Base-by-base conservation (phyloP, 2,888 invertebrate genomes). In the Drepanosiphum platanoidis region DNA sequence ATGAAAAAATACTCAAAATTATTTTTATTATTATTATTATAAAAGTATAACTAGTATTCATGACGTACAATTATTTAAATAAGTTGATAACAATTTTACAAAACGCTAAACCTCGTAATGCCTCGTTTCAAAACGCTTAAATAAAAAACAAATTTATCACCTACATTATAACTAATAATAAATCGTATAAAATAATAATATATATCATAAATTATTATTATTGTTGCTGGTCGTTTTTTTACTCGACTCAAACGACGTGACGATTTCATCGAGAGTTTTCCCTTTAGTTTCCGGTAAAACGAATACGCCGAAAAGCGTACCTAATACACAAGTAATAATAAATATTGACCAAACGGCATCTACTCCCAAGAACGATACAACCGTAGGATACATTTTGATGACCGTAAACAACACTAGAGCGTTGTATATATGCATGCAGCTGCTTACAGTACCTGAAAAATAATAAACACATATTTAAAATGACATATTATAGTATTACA, bases 201-300 rank as follows among this genome's bases (percentile, higher is more conserved):
- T 52, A 22, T 5, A 52, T 52, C 52, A 52, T n/a, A n/a, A n/a
- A n/a, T n/a, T n/a, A n/a, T n/a, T n/a, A n/a, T n/a, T n/a, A 5
- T 52, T 52, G 52, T 22, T 22, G 11, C 30, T 64, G 1, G 27
- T 11, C 9, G 22, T 64, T 64, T 64, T 64, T 3, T 27, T 64
- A 64, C 13, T 11, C 11, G 27, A 27, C 13, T 52, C 46, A n/a
- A 80, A 46, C 1, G 11, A 52, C 36, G 3, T 13, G 13, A 34
- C n/a, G 4, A 86, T 32, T 80, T 86, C 80, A 5, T 79, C 74
- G 8, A 86, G 32, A 18, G 86, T 34, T 83, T 78, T 86, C 64
- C 64, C 79, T 64, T 78, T 78, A 3, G 86, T 86, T 74, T 86
- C 86, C 3, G 86, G 86, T 42, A 86, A 32, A 22, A 83, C 27